Conservation (phyloP, 2,888 invertebrate species). For the Agrotis ipsilon region DNA sequence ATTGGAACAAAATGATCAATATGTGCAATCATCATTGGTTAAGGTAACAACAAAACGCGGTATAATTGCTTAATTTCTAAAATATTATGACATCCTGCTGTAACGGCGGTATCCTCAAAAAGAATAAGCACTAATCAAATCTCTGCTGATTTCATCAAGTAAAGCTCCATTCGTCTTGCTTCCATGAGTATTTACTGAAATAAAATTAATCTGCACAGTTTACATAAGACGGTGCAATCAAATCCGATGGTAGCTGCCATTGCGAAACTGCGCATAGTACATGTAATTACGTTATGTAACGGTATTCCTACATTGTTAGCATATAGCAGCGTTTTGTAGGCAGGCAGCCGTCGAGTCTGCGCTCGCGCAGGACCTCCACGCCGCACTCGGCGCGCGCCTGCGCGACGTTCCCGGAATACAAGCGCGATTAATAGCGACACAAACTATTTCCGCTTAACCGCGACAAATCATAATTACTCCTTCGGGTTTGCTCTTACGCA, state of each 20-base stretch:
- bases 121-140: constrained; percentile 46
- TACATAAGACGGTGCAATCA: constrained; percentile 52
- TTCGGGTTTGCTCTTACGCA: constrained; percentile 86
- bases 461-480: constrained; percentile 90
- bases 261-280: constrained; percentile 40
- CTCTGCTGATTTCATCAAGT: constrained; percentile 50
- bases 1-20: constrained; percentile 16
- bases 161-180: constrained; percentile 56
- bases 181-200: constrained; percentile 43
- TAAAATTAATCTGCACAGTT: constrained; percentile 48
- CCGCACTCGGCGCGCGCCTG: constrained; percentile 52
- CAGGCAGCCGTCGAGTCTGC: constrained; percentile 71
- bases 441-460: constrained; percentile 90
- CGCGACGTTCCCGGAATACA: constrained; percentile 83
- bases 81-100: constrained; percentile 33
- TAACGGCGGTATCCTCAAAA: constrained; percentile 34
- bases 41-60: constrained; percentile 27
- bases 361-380: constrained; percentile 64
- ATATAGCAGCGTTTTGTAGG: constrained; percentile 34
- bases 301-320: constrained; percentile 42
- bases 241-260: constrained; percentile 38
- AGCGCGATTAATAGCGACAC: constrained; percentile 87
- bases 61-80: constrained; percentile 37
- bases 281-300: constrained; percentile 47
- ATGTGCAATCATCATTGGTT: constrained; percentile 15